Percentiles rank a stretch among this genome's conserved stretches.
These are phyloP conservation scores for Cheilosia impressa DNA, from an alignment of 2,888 invertebrate species.

Conservation along the genomic window DNA sequence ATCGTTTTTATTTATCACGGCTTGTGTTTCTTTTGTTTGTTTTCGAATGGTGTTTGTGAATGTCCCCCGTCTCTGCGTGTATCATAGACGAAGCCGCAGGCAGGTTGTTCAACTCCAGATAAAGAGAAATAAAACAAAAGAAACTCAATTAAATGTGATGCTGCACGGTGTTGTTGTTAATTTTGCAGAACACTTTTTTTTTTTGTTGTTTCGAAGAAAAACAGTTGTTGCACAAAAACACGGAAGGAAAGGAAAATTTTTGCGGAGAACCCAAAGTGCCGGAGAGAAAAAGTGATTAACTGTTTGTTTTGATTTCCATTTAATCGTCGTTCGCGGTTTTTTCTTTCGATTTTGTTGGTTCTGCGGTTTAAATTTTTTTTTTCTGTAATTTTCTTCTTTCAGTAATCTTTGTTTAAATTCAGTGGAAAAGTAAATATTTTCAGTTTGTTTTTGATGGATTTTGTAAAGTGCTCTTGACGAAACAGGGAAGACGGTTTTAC, in stretches of 20 bases:
- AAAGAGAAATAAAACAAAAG: slow-evolving; percentile 47
- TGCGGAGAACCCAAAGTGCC: slow-evolving; percentile 36
- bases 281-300: slow-evolving; percentile 40
- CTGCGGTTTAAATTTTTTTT: slow-evolving; percentile 16
- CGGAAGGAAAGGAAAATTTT: slow-evolving; percentile 42
- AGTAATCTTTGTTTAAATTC: slow-evolving; percentile 64
- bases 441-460: not conserved
- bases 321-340: slow-evolving; percentile 30
- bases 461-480: slow-evolving; percentile 48
- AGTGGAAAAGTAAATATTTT: slow-evolving; percentile 28
- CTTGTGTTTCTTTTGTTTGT: slow-evolving; percentile 38
- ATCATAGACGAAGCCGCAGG: slow-evolving; percentile 26
- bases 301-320: slow-evolving; percentile 64
- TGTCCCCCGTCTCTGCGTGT: not conserved
- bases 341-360: slow-evolving; percentile 16
- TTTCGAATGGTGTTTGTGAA: slow-evolving; percentile 34
- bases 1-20: slow-evolving; percentile 36
- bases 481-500: slow-evolving; percentile 56
- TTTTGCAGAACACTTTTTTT: slow-evolving; percentile 10
- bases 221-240: slow-evolving; percentile 20
- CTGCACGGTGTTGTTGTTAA: slow-evolving; percentile 21
- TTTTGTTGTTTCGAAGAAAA: slow-evolving; percentile 14
- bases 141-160: slow-evolving; percentile 17
- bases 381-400: slow-evolving; percentile 14
- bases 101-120: slow-evolving; percentile 57